Base-by-base conservation (phyloP, 2,888 invertebrate species). In the Nomada goodeniana region DNA sequence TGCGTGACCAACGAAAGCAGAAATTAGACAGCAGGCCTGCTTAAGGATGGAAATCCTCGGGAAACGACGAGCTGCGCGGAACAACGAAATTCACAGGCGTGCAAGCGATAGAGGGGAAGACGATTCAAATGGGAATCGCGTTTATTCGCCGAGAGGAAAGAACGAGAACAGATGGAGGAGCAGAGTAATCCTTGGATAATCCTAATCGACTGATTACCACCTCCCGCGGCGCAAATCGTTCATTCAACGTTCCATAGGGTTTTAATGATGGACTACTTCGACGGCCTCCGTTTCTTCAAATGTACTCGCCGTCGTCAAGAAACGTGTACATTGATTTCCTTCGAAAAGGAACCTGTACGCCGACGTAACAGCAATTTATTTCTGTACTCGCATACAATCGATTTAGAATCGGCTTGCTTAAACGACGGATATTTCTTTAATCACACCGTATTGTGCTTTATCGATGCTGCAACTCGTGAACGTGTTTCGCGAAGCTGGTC, bases 151-250 rank as follows among this genome's bases (percentile, higher is more conserved):
- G 67, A 20, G 61, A 76, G 80, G 76, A 76, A 82, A 70, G 83
- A 86, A 83, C 61, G 64, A 61, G 80, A 76, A 75, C 78, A 86
- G 86, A 86, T 71, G 84, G 80, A 64, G 71, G 36, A 76, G 76
- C 67, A 65, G 78, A 81, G 85, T 89, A 90, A 90, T 90, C 90
- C 83, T 71, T 71, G 89, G 89, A 91, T 91, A 90, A 92, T 91
- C 90, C 90, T 90, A 91, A 91, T 91, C 88, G 91, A 89, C 89
- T 84, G 86, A 85, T 90, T 87, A 82, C 86, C 84, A 83, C 82
- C 53, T 86, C 83, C 53, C 73, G 59, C 73, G 79, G 81, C 83
- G 84, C 82, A 85, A 89, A 86, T 89, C 86, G 86, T 76, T 79
- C 85, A 67, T 84, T 84, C 80, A 80, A 80, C 77, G 47, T 64